Percentiles rank a stretch among this genome's conserved stretches.
Evolutionary conservation across 2,888 invertebrate genomes (phyloP).

Genomic region (Pyrochroa serraticornis): DNA sequence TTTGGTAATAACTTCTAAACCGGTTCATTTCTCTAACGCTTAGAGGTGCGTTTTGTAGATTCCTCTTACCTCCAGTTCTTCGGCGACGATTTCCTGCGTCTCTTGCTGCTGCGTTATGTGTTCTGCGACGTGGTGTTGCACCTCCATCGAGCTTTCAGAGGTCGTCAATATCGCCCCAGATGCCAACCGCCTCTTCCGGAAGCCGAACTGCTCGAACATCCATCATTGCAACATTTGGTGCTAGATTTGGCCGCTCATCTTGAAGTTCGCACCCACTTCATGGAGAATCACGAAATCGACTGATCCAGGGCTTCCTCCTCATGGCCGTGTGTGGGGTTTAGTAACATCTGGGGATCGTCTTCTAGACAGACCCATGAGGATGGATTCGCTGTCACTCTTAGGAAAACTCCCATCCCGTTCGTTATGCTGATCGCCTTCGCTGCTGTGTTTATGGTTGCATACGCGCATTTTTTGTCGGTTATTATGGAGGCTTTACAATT

Average conservation of each 20-base stretch:
- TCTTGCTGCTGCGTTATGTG: slow-evolving; percentile 86
- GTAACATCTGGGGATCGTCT: slow-evolving; percentile 41
- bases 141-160: slow-evolving; percentile 84
- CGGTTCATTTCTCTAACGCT: too few relatives aligned
- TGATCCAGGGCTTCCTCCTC: slow-evolving; percentile 65
- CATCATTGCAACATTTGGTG: slow-evolving; percentile 77
- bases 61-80: slow-evolving; percentile 82
- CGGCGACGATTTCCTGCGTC: slow-evolving; percentile 92
- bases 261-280: slow-evolving; percentile 78
- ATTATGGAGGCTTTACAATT: slow-evolving; percentile 37
- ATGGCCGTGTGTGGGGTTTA: slow-evolving; percentile 55
- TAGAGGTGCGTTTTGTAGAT: slow-evolving; percentile 58
- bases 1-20: too few relatives aligned
- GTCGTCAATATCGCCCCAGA: slow-evolving; percentile 84
- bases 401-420: slow-evolving; percentile 25
- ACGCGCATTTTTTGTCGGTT: slow-evolving; percentile 36
- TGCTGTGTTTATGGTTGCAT: slow-evolving; percentile 39
- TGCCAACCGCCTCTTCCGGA: slow-evolving; percentile 88
- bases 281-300: slow-evolving; percentile 68
- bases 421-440: slow-evolving; percentile 39
- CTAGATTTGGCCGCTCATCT: slow-evolving; percentile 83
- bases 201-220: slow-evolving; percentile 84
- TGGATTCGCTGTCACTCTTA: slow-evolving; percentile 31
- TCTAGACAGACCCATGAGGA: slow-evolving; percentile 48
- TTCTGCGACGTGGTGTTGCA: slow-evolving; percentile 92